Evolutionary conservation across 2,113 vertebrate species (phyloP).

Genomic region (Siniperca chuatsi): DNA sequence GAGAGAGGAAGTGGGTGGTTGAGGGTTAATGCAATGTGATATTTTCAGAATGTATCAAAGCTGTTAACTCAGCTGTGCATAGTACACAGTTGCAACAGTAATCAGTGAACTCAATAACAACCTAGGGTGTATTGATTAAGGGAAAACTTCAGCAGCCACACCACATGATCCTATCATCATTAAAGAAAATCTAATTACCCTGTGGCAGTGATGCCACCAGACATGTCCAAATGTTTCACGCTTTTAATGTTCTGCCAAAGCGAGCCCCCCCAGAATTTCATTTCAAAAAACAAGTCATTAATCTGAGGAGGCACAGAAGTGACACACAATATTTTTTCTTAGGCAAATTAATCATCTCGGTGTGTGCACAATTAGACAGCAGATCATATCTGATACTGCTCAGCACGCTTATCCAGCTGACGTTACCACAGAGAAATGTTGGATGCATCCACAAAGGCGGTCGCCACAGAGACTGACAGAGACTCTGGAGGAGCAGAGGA

Average conservation of each 20-base stretch:
- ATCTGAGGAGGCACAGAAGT: conserved; percentile 21
- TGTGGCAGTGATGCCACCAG: conserved; percentile 41
- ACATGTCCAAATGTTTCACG: conserved; percentile 44
- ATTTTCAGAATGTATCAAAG: conserved; percentile 1
- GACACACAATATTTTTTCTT: conserved; percentile 40
- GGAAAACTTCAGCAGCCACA: conserved; percentile 41
- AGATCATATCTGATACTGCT: conserved; percentile 23
- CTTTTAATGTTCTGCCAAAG: conserved; percentile 40
- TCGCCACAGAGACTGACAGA: conserved; percentile 2
- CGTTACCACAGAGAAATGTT: not conserved
- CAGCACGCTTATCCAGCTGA: conserved; percentile 3
- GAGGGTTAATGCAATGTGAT: not conserved
- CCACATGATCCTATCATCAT: conserved; percentile 61
- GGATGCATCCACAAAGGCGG: conserved; percentile 15
- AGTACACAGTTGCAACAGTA: conserved; percentile 15
- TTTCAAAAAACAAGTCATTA: conserved; percentile 36
- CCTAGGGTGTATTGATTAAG: conserved; percentile 38
- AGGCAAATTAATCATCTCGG: conserved; percentile 45
- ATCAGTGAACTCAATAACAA: conserved; percentile 53
- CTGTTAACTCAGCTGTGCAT: conserved; percentile 25
- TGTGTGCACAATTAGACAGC: conserved; percentile 38
- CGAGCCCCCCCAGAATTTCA: not conserved
- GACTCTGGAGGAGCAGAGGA: not conserved
- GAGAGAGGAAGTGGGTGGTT: not conserved
- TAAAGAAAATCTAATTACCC: conserved; percentile 54